Conservation (phyloP, 1,140 invertebrate genomes). For the Neodiprion pinetum region DNA sequence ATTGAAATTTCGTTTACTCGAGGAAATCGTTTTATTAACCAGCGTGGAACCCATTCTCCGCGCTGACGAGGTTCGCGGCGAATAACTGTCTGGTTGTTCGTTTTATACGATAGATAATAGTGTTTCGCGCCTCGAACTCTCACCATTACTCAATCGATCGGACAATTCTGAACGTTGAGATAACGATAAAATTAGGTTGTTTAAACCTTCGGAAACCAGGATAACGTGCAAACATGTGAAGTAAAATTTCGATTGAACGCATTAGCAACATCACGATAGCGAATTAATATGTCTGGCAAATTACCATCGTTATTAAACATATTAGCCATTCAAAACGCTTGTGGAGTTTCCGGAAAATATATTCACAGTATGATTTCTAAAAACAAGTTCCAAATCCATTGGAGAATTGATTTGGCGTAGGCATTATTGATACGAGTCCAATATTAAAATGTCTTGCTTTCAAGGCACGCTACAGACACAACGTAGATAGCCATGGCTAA, state of each 20-base stretch:
- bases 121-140: no score
- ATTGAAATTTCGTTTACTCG: background rate
- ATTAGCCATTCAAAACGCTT: no score
- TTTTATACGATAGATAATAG: background rate
- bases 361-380: no score
- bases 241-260: no score
- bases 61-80: background rate
- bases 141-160: background rate
- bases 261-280: no score
- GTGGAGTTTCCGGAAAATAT: no score
- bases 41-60: background rate
- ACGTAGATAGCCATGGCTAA: background rate
- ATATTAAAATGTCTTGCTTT: no score
- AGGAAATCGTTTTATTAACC: background rate
- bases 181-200: background rate
- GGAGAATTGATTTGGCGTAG: no score
- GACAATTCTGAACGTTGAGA: constrained; percentile 2
- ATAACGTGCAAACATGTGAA: background rate
- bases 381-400: no score
- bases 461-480: background rate
- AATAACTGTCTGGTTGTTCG: background rate
- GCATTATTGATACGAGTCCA: no score
- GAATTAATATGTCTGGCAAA: no score
- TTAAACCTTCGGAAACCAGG: background rate
- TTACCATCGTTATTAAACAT: no score